phyloP scores from a whole-genome alignment of 2,797 vertebrate species.

The Chromobotia macracanthus region DNA sequence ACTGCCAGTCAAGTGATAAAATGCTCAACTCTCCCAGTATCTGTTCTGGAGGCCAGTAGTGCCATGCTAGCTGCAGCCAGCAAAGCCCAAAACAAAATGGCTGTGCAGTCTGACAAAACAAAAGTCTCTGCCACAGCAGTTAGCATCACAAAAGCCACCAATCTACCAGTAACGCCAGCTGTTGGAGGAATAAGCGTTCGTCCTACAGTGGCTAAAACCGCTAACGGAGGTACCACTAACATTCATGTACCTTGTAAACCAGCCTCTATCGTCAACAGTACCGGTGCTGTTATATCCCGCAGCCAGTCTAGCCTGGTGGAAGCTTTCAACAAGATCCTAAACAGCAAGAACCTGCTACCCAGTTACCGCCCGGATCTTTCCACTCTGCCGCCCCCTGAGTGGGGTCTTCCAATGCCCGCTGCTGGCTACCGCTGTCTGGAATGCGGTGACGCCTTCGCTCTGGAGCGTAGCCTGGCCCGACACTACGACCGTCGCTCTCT shows the following conservation, averaged over 20 bases:
- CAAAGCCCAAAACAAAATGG: constrained; percentile 90
- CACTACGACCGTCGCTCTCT: constrained; percentile 95
- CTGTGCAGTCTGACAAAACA: constrained; percentile 75
- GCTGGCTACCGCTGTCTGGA: constrained; percentile 92
- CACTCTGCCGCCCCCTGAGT: constrained; percentile 72
- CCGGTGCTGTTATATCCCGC: constrained; percentile 88
- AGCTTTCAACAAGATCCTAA: constrained; percentile 96
- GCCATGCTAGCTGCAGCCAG: constrained; percentile 95
- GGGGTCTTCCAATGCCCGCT: constrained; percentile 65
- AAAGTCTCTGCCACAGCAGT: constrained; percentile 84
- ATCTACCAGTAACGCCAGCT: constrained; percentile 77
- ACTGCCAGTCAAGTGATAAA: constrained; percentile 64
- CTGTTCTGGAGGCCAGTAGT: constrained; percentile 90
- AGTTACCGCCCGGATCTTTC: constrained; percentile 91
- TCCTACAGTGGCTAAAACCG: constrained; percentile 77
- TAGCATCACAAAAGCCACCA: constrained; percentile 81
- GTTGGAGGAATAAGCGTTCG: constrained; percentile 75
- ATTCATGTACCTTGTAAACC: constrained; percentile 72
- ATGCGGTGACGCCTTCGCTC: constrained; percentile 90
- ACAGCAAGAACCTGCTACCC: constrained; percentile 93
- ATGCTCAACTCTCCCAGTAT: constrained; percentile 80
- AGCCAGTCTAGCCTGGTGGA: constrained; percentile 94
- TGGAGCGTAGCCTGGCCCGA: constrained; percentile 90
- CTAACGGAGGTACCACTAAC: constrained; percentile 79
- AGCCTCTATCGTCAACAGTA: constrained; percentile 79